Evolutionary conservation across 2,113 vertebrate genomes (phyloP), one percentile per base, ranked within the genome.

Genomic region (Atractosteus spatula): DNA sequence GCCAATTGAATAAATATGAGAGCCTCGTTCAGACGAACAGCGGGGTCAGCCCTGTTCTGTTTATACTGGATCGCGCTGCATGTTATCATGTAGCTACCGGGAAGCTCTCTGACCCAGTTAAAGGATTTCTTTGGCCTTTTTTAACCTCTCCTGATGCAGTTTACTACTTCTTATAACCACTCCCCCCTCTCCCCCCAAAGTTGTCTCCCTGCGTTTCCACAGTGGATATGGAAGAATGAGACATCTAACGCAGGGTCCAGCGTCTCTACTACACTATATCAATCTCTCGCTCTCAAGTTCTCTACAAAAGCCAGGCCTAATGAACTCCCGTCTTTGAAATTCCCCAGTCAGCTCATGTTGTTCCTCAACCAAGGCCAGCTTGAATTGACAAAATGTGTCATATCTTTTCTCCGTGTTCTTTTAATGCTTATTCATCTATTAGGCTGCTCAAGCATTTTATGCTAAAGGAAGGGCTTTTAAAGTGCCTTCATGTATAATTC

Each of bases 1-100:
- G 74, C 71, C 74, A 74, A 68, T 62, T 78, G 69, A 84, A 76
- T 76, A 81, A 71, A 79, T 76, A 76, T 74, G 71, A 72, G 78
- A 55, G 68, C 2, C 66, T 61, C 45, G 44, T 69, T 71, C 67
- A 66, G n/a, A 10, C 56, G 11, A 63, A 62, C 66, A 47, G 44
- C 65, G 51, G 51, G 66, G 74, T 79, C 69, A 62, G 54, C 10
- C 54, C 5, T n/a, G 17, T 56, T 55, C n/a, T 73, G 68, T 77
- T 62, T 74, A 17, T 41, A n/a, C 66, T 66, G 70, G 41, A 56
- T 65, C 29, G 3, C 14, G 12, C 41, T 41, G 41, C 14, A 4
- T 45, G 42, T 65, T n/a, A 8, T 13, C 51, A 59, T 47, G 42
- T n/a, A 10, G 68, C 62, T 73, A 47, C 62, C 3, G 72, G n/a